phyloP scores from a whole-genome alignment of 1,140 invertebrate genomes.

The Orussus abietinus region DNA sequence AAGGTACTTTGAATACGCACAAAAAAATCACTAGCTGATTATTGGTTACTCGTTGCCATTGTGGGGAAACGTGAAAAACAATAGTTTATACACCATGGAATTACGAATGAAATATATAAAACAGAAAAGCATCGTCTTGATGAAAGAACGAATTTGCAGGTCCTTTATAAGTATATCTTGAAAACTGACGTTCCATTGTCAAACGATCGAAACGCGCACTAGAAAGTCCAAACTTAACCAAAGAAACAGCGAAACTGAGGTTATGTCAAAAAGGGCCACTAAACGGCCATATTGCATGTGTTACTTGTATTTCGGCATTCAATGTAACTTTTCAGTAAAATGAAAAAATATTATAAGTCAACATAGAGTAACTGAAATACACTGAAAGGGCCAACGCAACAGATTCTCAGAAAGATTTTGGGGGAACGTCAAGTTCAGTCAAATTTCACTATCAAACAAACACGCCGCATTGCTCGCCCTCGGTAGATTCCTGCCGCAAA shows the following conservation, averaged over 20 bases:
- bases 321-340: not conserved
- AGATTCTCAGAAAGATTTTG: not conserved
- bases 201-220: slow-evolving; percentile 1
- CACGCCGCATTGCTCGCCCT: not conserved
- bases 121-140: no score
- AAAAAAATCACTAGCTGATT: not conserved
- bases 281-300: slow-evolving; percentile 22
- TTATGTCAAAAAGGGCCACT: slow-evolving; percentile 15
- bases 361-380: not conserved
- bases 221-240: not conserved
- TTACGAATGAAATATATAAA: no score
- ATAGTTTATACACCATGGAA: not conserved
- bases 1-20: not conserved
- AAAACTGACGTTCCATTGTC: not conserved
- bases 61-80: not conserved
- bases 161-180: slow-evolving; percentile 6
- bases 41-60: not conserved
- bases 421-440: not conserved
- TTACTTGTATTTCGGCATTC: slow-evolving; percentile 9
- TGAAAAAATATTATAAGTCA: not conserved
- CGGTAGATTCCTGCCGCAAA: not conserved
- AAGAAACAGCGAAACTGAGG: slow-evolving; percentile 12
- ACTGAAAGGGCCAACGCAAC: not conserved
- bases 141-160: slow-evolving; percentile 6
- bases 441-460: no score